phyloP scores from a whole-genome alignment of 2,113 vertebrate genomes.

The Mormyrus lacerda region DNA sequence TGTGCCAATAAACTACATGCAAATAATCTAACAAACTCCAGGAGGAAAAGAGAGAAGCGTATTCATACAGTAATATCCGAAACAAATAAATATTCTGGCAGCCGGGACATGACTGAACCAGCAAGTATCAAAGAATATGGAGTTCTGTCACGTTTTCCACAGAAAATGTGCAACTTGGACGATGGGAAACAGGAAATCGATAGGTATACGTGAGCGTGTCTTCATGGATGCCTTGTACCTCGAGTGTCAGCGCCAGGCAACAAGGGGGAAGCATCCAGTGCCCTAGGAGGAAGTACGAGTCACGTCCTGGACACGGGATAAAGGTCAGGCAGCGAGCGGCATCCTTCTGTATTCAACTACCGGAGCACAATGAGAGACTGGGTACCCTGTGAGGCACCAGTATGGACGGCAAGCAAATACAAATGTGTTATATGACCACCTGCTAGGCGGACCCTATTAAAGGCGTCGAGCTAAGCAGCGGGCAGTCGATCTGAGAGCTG shows the following conservation, averaged over 20 bases:
- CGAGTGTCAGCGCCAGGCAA: not conserved
- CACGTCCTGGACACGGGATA: not conserved
- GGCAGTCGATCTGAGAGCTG: slow-evolving; percentile 50
- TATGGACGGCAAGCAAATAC: slow-evolving; percentile 35
- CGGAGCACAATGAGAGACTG: slow-evolving; percentile 8
- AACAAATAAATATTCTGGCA: not conserved
- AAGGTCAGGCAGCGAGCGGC: not conserved
- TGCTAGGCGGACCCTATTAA: slow-evolving; percentile 53
- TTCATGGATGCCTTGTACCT: not conserved
- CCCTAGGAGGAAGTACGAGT: not conserved
- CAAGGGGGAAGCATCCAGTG: not conserved
- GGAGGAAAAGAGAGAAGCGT: not conserved
- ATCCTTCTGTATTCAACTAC: slow-evolving; percentile 3
- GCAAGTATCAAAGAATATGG: not conserved
- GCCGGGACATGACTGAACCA: not conserved
- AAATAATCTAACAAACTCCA: not conserved
- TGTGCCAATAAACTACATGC: not conserved
- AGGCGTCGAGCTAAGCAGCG: slow-evolving; percentile 47
- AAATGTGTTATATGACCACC: slow-evolving; percentile 40
- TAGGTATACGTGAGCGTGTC: not conserved
- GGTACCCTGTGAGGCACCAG: not conserved
- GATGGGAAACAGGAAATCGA: not conserved
- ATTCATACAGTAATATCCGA: not conserved
- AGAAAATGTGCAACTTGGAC: not conserved
- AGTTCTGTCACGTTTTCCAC: not conserved